These are phyloP conservation scores for Tholera decimalis DNA, from an alignment of 2,888 invertebrate genomes.

Conservation along the genomic window DNA sequence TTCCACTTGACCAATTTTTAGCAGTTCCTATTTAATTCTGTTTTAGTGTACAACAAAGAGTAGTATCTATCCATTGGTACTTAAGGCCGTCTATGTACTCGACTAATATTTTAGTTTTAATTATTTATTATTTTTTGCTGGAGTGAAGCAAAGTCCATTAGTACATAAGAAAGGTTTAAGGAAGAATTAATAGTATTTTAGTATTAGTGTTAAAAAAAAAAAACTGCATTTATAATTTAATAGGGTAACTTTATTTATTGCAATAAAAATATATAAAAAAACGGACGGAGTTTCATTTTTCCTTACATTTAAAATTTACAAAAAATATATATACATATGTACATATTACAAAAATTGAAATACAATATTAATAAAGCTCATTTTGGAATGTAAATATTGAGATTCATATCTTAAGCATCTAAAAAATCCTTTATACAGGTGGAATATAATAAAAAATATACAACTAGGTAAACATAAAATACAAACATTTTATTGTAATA, in stretches of 20 bases:
- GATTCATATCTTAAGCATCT: conserved; percentile 21
- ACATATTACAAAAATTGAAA: neutral
- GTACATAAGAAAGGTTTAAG: no score
- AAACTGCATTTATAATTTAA: conserved; percentile 75
- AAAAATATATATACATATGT: neutral
- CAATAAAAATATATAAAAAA: conserved; percentile 66
- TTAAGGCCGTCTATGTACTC: no score
- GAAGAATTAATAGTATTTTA: neutral
- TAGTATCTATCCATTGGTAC: no score
- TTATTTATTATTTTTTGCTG: no score
- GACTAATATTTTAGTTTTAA: no score
- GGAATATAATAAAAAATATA: neutral
- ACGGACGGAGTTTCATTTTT: conserved; percentile 75
- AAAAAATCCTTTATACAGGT: conserved; percentile 4
- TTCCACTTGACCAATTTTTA: no score
- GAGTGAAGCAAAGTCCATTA: no score
- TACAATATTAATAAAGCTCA: conserved; percentile 28
- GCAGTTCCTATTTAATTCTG: no score
- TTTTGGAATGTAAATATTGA: conserved; percentile 48
- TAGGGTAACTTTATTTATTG: conserved; percentile 71
- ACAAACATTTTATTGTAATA: conserved; percentile 21
- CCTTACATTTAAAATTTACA: conserved; percentile 49
- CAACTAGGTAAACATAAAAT: conserved; percentile 14
- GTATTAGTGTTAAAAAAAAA: conserved; percentile 56
- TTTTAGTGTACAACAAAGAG: no score